Conservation (phyloP, 2,797 vertebrate species). For the Pangasius larnaudii region DNA sequence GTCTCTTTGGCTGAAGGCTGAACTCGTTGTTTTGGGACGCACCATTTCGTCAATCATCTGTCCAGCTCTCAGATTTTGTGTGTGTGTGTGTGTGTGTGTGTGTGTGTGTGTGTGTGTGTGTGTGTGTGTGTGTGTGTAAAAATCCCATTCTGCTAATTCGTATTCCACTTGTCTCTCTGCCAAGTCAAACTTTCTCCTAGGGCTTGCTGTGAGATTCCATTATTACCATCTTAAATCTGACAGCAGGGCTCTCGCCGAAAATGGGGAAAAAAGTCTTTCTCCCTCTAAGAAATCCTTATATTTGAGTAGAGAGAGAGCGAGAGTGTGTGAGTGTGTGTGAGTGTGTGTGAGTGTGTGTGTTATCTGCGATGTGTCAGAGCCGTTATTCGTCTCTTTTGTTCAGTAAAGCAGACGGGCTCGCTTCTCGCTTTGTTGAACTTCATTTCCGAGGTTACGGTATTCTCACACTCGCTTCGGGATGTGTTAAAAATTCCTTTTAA, state of each 20-base stretch:
- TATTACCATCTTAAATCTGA: slow-evolving; percentile 57
- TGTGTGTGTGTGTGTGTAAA: slow-evolving; percentile 35
- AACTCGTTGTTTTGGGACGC: neutral
- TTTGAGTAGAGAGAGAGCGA: neutral
- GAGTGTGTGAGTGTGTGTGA: slow-evolving; percentile 2
- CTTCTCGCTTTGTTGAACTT: slow-evolving; percentile 21
- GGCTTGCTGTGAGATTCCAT: slow-evolving; percentile 53
- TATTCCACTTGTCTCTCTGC: slow-evolving; percentile 37
- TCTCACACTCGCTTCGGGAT: slow-evolving; percentile 19
- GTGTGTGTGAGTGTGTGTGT: slow-evolving; percentile 28
- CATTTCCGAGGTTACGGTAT: slow-evolving; percentile 27
- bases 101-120: slow-evolving; percentile 17
- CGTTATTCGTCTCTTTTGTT: slow-evolving; percentile 38
- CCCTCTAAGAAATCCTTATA: slow-evolving; percentile 19
- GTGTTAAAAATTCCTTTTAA: slow-evolving; percentile 31
- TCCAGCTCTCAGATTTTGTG: slow-evolving; percentile 3
- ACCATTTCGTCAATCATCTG: neutral
- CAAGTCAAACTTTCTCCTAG: slow-evolving; percentile 54
- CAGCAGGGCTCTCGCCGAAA: slow-evolving; percentile 33
- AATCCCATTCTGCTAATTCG: slow-evolving; percentile 37
- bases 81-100: slow-evolving; percentile 12
- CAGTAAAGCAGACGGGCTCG: slow-evolving; percentile 33
- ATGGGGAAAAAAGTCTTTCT: slow-evolving; percentile 28
- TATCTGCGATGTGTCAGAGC: slow-evolving; percentile 37
- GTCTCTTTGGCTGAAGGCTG: neutral